Base-by-base conservation (phyloP, 2,797 vertebrate genomes). In the Chelon auratus region DNA sequence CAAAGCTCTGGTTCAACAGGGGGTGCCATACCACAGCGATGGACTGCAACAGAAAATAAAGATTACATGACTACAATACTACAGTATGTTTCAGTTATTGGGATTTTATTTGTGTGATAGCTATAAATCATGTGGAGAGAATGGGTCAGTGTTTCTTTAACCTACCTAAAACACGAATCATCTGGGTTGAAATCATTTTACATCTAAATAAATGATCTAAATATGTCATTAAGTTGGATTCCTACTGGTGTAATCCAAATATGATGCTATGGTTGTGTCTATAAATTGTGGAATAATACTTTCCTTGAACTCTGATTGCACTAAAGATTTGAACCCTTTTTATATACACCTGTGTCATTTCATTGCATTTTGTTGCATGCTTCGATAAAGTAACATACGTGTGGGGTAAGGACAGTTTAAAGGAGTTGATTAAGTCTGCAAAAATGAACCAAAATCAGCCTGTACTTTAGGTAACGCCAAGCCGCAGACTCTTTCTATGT, bases 1-100 rank as follows among this genome's bases (percentile, higher is more conserved):
- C 59, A 72, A 55, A 64, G 18, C 45, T 65, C 58, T 64, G 59
- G 47, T 65, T 84, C 75, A 83, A 66, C 64, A 80, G 77, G 71
- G 81, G 81, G 74, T 67, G 85, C 82, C 71, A 75, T 50, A 71
- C 61, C 39, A 66, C 86, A 85, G 22, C 24, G 12, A 36, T 33
- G 70, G 36, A 55, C 62, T 61, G 47, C 36, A 52, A 59, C 17
- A 43, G 51, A 57, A 42, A 74, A 77, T 36, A 45, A n/a, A 1
- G 30, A 33, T 33, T 33, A 33, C 30, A 33, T 33, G 30, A 8
- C 6, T 8, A 33, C 30, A 33, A 33, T 8, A 33, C 30, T 9
- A 9, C 36, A 63, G 7, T 14, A 39, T 14, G 0, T 39, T 48
- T 50, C 9, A 33, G 39, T 22, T 39, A 40, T 40, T 50, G 11